Evolutionary conservation across 2,797 vertebrate genomes (phyloP), one percentile per base, ranked within the genome.

Genomic region (Coendou prehensilis): DNA sequence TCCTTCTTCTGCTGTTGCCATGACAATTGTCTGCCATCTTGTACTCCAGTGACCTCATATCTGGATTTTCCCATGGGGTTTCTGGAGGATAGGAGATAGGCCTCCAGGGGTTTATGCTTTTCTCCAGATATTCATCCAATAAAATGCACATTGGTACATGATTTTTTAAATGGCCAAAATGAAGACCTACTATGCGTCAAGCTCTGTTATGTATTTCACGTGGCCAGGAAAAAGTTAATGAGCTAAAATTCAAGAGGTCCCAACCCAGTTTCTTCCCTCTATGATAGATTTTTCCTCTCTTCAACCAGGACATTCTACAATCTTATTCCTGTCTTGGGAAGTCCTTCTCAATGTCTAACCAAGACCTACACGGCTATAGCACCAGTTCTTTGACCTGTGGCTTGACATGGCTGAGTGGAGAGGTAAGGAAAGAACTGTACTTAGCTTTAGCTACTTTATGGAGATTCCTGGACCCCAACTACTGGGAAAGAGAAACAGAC

Each of bases 11-110:
- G 89, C 52, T 45, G 96, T 97, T 97, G 82, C 96, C 94, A 97
- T 97, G 90, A 95, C 92, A 86, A 96, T 52, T 67, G 93, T 96
- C 96, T 61, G 87, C 97, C 97, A 98, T 97, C 82, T 97, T 97
- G 94, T 81, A 33, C 92, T 78, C 57, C 78, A 87, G 83, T 47
- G 20, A 28, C 54, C 67, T 93, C 67, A 2, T 92, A 50, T 81
- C 89, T 91, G 82, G 82, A 57, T 73, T 80, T 93, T 87, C 92
- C 82, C 93, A 22, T 47, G 69, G 91, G 87, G 30, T 41, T 92
- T 56, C 95, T 82, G 57, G 73, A 89, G 80, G 69, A 17, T 75
- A 63, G 50, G 67, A 78, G 73, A 22, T 13, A 64, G 67, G 63
- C 95, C 93, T 87, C 92, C 52, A 30, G 63, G 41, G 89, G 64